Evolutionary conservation across 1,140 invertebrate genomes (phyloP), one percentile per base, ranked within the genome.

Genomic region (Orchestia grillus): DNA sequence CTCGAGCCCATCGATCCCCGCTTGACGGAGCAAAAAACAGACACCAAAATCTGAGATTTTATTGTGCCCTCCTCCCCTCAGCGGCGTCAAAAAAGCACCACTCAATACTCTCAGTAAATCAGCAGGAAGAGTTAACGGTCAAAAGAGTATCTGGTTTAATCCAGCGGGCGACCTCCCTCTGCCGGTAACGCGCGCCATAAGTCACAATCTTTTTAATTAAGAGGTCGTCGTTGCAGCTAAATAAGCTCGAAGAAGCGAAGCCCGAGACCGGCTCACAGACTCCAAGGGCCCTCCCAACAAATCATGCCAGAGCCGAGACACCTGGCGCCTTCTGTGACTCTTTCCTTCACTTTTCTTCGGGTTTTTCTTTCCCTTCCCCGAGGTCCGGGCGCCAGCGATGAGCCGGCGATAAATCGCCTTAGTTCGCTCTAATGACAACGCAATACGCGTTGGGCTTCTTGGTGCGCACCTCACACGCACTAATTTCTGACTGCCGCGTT

Each of bases 191-290:
- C 44, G 41, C 44, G 43, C 44, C 92, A 94, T 94, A 94, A 94
- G 92, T 94, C 92, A 94, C 92, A n/a, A 94, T 94, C 92, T 94
- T 94, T 94, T 94, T 94, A 94, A 94, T 94, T 94, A 94, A 94
- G 92, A 44, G 92, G 11, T 47, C 92, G 92, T 94, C 44, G 92
- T 47, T n/a, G 92, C 88, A 44, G 92, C 92, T 94, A 94, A 94
- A 94, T 94, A 94, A 44, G 92, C 88, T 90, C 28, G 88, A 44
- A 44, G 88, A 41, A 44, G 43, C 88, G 88, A 42, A 90, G 88
- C 41, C 36, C 41, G 41, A 90, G 88, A 42, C 41, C n/a, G 88
- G 11, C 88, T 41, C 43, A 16, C 88, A 90, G 88, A 43, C 41
- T 42, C 43, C 41, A 87, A 41, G 42, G 88, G 88, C 62, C 28